Percentiles rank a stretch among this genome's conserved stretches.
Conservation (phyloP, 2,797 vertebrate species). For the Eurystomus glaucurus region DNA sequence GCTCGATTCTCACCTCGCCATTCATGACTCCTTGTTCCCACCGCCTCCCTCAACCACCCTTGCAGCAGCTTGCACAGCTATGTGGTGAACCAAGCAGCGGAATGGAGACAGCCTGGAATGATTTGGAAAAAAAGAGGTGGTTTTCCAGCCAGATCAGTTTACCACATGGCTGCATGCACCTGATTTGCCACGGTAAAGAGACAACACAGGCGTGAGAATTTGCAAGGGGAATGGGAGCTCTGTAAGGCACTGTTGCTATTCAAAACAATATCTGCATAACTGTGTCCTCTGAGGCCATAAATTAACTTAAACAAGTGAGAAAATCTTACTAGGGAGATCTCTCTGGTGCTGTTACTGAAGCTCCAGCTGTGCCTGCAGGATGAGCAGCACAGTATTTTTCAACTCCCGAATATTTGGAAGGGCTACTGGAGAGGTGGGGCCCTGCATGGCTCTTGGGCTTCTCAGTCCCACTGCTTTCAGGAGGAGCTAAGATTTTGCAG, state of each 20-base stretch:
- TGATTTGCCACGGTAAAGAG: background rate
- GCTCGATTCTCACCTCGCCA: background rate
- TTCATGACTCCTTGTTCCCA: background rate
- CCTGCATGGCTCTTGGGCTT: background rate
- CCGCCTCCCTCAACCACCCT: background rate
- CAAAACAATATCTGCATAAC: background rate
- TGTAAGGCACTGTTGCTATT: background rate
- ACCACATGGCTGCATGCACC: background rate
- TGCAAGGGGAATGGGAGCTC: background rate
- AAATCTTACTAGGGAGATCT: background rate
- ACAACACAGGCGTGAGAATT: background rate
- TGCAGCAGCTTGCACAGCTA: background rate
- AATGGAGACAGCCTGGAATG: background rate
- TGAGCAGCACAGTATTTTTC: background rate
- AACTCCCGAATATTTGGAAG: background rate
- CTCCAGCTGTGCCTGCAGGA: background rate
- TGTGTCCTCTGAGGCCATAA: background rate
- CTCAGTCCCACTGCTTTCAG: fast-evolving
- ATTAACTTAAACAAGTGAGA: background rate
- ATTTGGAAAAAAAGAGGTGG: background rate
- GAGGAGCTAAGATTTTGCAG: background rate
- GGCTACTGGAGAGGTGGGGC: background rate
- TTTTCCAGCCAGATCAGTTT: background rate
- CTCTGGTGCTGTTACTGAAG: background rate
- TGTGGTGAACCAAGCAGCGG: background rate